Evolutionary conservation across 2,888 invertebrate genomes (phyloP).

Genomic region (Acleris sparsana): DNA sequence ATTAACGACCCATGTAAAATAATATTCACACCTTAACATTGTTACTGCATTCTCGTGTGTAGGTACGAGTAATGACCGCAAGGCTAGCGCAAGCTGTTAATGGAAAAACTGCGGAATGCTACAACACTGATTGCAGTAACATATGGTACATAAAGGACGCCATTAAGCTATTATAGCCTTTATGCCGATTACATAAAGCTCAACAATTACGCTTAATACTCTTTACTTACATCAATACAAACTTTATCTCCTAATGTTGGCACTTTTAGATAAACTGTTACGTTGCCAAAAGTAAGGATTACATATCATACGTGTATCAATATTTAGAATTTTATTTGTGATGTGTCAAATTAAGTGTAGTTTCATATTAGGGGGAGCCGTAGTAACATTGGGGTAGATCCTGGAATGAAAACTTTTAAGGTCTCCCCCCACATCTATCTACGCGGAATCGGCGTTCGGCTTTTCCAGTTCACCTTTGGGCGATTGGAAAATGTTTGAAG

Average conservation of each 20-base stretch:
- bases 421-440: too few relatives aligned
- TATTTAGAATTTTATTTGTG: too few relatives aligned
- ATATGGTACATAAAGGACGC: neutral
- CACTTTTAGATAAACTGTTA: constrained; percentile 25
- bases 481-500: too few relatives aligned
- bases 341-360: too few relatives aligned
- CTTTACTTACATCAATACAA: constrained; percentile 9
- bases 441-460: too few relatives aligned
- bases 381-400: too few relatives aligned
- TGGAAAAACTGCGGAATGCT: constrained; percentile 29
- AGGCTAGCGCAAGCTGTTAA: constrained; percentile 3
- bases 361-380: too few relatives aligned
- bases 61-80: neutral
- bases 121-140: constrained; percentile 17
- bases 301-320: too few relatives aligned
- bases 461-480: too few relatives aligned
- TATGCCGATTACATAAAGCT: constrained; percentile 5
- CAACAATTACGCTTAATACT: neutral
- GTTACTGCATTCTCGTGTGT: neutral
- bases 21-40: neutral
- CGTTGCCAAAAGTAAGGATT: too few relatives aligned
- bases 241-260: constrained; percentile 21
- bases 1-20: too few relatives aligned
- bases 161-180: constrained; percentile 2
- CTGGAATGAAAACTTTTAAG: too few relatives aligned